These are phyloP conservation scores for Meiosimyza platycephala DNA, from an alignment of 2,888 invertebrate species.

Conservation along the genomic window DNA sequence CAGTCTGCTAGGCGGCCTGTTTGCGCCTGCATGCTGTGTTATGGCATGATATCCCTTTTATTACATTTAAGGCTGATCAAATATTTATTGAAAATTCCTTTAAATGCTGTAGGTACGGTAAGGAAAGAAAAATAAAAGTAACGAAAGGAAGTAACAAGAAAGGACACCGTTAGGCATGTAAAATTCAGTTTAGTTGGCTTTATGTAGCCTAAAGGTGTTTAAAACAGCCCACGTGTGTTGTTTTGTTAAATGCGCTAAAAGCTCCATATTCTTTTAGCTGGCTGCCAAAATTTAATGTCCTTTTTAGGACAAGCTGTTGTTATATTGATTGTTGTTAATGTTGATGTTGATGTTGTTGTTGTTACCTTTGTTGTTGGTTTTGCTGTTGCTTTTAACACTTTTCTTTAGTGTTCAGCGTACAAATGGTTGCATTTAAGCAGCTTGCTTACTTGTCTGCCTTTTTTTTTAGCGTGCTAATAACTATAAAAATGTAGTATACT, in stretches of 20 bases:
- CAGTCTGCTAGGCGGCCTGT: not conserved
- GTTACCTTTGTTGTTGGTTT: not conserved
- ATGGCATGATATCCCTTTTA: conserved; percentile 8
- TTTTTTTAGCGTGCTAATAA: conserved; percentile 9
- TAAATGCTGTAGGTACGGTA: not conserved
- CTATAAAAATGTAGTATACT: conserved; percentile 16
- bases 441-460: not conserved
- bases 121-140: no score
- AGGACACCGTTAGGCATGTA: no score
- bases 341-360: not conserved
- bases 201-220: conserved; percentile 12
- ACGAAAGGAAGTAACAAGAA: no score
- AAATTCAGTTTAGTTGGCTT: no score
- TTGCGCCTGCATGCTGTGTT: not conserved
- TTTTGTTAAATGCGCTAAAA: conserved; percentile 1
- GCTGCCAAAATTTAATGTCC: conserved; percentile 9
- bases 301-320: conserved; percentile 9
- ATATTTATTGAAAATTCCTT: conserved; percentile 6
- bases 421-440: conserved; percentile 18
- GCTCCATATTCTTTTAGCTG: not conserved
- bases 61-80: conserved; percentile 23
- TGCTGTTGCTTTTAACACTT: conserved; percentile 1
- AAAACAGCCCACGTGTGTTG: conserved; percentile 19
- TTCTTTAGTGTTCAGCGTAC: not conserved
- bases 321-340: no score